Conservation (phyloP, 2,888 invertebrate genomes). For the Philaethria dido region DNA sequence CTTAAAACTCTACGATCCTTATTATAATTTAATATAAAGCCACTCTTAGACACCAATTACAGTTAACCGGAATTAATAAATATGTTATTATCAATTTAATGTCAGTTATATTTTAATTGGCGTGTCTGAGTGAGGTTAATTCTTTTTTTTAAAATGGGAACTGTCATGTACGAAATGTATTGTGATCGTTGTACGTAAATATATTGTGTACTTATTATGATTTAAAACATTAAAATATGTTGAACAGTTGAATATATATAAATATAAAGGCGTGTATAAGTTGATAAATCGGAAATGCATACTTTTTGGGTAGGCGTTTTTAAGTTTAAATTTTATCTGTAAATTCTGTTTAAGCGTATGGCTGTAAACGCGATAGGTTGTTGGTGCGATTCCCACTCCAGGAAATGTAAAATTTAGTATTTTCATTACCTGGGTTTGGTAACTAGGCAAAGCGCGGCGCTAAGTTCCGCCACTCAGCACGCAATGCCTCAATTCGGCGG, state of each 20-base stretch:
- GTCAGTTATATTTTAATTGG: neutral
- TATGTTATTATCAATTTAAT: neutral
- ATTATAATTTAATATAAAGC: neutral
- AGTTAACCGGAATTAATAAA: neutral
- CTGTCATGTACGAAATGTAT: neutral
- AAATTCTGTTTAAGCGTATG: no score
- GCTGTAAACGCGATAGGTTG: no score
- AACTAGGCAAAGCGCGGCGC: no score
- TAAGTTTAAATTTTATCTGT: no score
- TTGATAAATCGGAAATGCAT: no score
- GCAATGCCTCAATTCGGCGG: no score
- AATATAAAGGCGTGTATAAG: neutral
- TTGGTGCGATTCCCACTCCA: no score
- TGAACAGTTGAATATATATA: neutral
- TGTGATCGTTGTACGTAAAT: slow-evolving; percentile 13
- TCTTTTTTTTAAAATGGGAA: neutral
- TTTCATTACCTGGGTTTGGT: no score
- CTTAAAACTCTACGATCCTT: neutral
- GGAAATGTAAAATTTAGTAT: no score
- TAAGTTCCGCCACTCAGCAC: no score
- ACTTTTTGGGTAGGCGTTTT: no score
- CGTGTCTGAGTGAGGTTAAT: neutral
- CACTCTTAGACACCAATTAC: neutral
- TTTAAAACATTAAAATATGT: slow-evolving; percentile 2
- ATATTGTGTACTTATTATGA: neutral